These are phyloP conservation scores for Sakesphorus luctuosus DNA, from an alignment of 2,113 vertebrate species.

Conservation along the genomic window DNA sequence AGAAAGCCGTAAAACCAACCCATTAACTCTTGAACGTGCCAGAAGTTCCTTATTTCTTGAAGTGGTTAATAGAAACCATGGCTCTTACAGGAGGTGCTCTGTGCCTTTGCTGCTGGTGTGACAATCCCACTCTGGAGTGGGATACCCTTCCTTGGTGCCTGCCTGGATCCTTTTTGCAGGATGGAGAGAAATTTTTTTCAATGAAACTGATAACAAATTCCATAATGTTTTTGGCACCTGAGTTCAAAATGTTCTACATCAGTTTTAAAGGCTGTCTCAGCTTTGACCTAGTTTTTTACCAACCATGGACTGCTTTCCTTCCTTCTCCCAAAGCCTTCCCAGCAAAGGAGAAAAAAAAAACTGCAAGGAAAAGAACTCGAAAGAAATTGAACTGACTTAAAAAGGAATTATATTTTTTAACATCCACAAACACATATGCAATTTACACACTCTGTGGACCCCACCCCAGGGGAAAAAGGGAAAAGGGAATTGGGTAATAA, in stretches of 20 bases:
- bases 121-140: rapidly evolving
- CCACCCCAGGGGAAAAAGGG: no score
- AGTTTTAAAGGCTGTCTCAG: background rate
- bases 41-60: background rate
- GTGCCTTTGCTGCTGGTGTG: background rate
- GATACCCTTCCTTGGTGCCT: background rate
- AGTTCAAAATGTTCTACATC: background rate
- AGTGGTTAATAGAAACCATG: background rate
- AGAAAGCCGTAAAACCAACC: background rate
- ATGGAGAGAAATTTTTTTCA: background rate
- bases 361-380: no score
- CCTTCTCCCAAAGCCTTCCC: no score
- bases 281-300: no score
- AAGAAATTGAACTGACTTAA: no score
- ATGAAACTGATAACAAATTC: background rate
- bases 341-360: no score
- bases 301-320: no score
- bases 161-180: background rate
- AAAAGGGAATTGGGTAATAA: no score
- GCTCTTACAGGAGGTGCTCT: background rate
- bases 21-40: background rate
- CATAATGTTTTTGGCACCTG: background rate
- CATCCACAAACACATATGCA: no score
- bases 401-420: no score
- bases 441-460: no score